Evolutionary conservation across 2,888 invertebrate genomes (phyloP), one percentile per base, ranked within the genome.

Genomic region (Coelinius sp.): DNA sequence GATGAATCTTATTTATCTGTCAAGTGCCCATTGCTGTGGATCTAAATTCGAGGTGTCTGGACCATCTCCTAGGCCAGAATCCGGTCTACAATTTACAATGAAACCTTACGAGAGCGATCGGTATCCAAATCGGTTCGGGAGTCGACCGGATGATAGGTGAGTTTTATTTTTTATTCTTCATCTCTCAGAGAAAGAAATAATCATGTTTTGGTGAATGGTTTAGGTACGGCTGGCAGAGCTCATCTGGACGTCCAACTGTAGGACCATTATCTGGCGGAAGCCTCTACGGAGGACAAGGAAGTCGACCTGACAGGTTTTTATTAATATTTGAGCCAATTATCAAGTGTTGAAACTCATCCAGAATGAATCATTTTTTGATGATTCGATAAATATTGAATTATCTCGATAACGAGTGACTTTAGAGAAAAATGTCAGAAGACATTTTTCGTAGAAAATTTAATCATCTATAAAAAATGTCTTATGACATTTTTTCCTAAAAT

Each of bases 1-100:
- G n/a, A n/a, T n/a, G n/a, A n/a, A n/a, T n/a, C n/a, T n/a, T n/a
- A n/a, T n/a, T n/a, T n/a, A n/a, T n/a, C 52, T 14, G 44, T 68
- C 79, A 84, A 80, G 84, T 73, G 76, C 77, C 73, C 80, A 76
- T 63, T 84, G 84, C 69, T 84, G 84, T 66, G 80, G 80, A 7
- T 70, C 77, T 14, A 81, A 78, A 66, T 78, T 80, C 68, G 76
- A 75, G 24, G 68, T 77, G 0, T 73, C 76, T 3, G 46, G 65
- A 12, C 78, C 31, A 4, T 4, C 8, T 20, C 20, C 4, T 20
- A 14, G 79, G 65, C 78, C 78, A 3, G 79, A 81, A 70, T 68
- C 75, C 0, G 65, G 73, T n/a, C 70, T 74, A 1, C 68, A 68
- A 49, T 20, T 44, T 35, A 65, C 59, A 53, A 71, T 66, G 12